Evolutionary conservation across 2,113 vertebrate genomes (phyloP).

Genomic region (Alces alces): DNA sequence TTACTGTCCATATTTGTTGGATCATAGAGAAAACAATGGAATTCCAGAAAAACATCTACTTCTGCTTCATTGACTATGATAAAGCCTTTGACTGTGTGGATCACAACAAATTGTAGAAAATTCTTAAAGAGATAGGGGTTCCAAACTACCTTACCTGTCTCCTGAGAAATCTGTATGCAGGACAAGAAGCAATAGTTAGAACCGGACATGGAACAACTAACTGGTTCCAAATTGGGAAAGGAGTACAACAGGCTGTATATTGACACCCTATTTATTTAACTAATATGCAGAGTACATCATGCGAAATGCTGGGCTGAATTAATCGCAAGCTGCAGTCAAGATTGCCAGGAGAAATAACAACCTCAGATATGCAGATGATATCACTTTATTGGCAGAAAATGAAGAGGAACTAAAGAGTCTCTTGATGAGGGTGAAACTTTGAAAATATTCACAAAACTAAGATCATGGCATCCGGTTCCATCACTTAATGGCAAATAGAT

Average conservation of each 20-base stretch:
- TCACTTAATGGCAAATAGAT: background rate
- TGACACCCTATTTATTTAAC: background rate
- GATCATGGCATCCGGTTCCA: background rate
- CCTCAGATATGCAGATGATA: background rate
- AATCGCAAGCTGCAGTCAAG: background rate
- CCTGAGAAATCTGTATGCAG: background rate
- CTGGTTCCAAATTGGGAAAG: background rate
- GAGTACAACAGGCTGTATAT: background rate
- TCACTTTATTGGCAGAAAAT: background rate
- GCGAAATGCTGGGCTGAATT: background rate
- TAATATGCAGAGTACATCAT: background rate
- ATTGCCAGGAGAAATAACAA: background rate
- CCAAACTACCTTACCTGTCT: accelerated
- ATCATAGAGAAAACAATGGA: background rate
- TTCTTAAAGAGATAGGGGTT: background rate
- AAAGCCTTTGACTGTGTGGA: background rate
- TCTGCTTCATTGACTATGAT: background rate
- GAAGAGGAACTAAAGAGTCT: background rate
- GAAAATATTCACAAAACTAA: background rate
- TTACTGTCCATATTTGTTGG: background rate
- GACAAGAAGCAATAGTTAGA: background rate
- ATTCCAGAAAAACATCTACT: background rate
- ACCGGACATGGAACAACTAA: accelerated
- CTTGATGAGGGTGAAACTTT: background rate
- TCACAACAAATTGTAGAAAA: background rate